Conservation (phyloP, 2,113 vertebrate genomes). For the Scophthalmus maximus region DNA sequence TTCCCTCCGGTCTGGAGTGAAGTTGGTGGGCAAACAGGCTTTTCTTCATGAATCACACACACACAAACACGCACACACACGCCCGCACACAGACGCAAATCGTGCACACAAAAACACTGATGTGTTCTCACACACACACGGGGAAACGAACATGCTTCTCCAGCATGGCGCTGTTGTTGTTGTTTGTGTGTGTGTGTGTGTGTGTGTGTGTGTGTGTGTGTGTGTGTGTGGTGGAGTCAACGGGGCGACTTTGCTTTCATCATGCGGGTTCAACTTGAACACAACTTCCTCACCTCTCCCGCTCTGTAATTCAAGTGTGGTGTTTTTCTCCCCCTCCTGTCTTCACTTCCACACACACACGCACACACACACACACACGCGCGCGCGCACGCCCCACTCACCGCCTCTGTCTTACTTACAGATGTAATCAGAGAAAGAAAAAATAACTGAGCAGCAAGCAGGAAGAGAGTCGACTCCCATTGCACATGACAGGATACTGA, state of each 20-base stretch:
- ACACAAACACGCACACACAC: constrained; percentile 16
- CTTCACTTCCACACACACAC: constrained; percentile 9
- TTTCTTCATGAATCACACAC: constrained; percentile 36
- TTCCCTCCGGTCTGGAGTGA: constrained; percentile 64
- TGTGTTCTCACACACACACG: constrained; percentile 3
- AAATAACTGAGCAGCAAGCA: constrained; percentile 23
- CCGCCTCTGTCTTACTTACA: background rate
- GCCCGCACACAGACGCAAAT: constrained; percentile 15
- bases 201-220: too few species aligned
- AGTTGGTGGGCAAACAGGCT: constrained; percentile 60
- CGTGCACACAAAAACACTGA: constrained; percentile 2
- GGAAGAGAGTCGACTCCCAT: background rate
- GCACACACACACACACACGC: background rate
- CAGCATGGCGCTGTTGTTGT: background rate
- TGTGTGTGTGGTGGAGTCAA: background rate
- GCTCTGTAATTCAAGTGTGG: constrained; percentile 5
- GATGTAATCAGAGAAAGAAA: constrained; percentile 43
- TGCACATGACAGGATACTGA: constrained; percentile 7
- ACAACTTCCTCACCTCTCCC: constrained; percentile 10
- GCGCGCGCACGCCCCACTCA: too few species aligned
- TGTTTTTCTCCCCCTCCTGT: background rate
- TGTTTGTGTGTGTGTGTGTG: too few species aligned
- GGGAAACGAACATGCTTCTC: background rate
- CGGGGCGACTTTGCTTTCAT: constrained; percentile 29
- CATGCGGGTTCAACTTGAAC: constrained; percentile 16